phyloP scores from a whole-genome alignment of 1,140 invertebrate genomes.

The Druon quercuslanigerum region DNA sequence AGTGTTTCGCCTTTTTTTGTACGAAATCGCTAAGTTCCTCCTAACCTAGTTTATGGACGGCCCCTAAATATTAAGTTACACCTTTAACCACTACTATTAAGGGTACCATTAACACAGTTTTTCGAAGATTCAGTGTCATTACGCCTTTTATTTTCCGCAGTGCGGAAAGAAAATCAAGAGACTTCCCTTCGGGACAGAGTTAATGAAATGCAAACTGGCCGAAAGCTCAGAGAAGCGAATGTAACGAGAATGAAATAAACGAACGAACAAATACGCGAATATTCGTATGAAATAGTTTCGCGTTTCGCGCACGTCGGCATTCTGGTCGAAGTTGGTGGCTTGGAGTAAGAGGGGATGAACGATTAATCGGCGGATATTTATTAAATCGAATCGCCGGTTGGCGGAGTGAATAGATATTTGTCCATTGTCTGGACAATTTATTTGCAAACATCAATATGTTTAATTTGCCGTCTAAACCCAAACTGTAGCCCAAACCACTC shows the following conservation, averaged over 20 bases:
- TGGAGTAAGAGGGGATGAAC: not conserved
- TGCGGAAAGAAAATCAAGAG: constrained; percentile 3
- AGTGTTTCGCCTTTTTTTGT: too few relatives aligned
- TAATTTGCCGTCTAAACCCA: constrained; percentile 59
- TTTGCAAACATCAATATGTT: constrained; percentile 72
- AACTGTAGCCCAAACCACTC: not conserved
- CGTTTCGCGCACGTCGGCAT: not conserved
- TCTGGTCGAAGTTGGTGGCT: not conserved
- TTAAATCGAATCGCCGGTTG: constrained; percentile 63
- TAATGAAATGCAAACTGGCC: constrained; percentile 68
- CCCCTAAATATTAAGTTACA: too few relatives aligned
- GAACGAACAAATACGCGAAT: constrained; percentile 52
- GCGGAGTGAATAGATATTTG: constrained; percentile 64
- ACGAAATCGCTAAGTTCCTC: too few relatives aligned
- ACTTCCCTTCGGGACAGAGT: constrained; percentile 47
- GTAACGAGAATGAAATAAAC: constrained; percentile 62
- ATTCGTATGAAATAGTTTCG: constrained; percentile 57
- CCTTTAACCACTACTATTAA: too few relatives aligned
- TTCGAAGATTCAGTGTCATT: constrained; percentile 17
- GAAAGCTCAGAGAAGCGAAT: constrained; percentile 24
- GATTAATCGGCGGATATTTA: constrained; percentile 69
- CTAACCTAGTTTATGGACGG: too few relatives aligned
- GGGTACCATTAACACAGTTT: too few relatives aligned
- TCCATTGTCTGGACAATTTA: constrained; percentile 70
- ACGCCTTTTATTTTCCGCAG: constrained; percentile 25